A percentile compares a stretch with the other conserved stretches of the same genome.
Evolutionary conservation across 2,797 vertebrate genomes (phyloP).

Genomic region (Cryptoblepharus egeriae): DNA sequence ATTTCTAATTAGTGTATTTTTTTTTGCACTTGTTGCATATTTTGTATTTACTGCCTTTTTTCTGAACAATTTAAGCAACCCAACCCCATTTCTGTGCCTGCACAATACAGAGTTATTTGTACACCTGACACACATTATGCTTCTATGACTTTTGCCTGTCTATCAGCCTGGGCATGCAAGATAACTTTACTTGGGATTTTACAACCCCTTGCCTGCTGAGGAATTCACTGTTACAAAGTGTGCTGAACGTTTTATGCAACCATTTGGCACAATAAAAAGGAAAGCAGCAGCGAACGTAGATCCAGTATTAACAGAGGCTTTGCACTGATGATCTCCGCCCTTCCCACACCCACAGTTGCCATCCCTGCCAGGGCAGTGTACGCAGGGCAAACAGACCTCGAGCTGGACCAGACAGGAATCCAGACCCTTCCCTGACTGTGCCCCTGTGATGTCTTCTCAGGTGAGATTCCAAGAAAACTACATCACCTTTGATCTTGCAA

Average conservation of each 20-base stretch:
- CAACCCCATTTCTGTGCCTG: neutral
- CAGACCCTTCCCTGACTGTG: neutral
- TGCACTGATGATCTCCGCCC: neutral
- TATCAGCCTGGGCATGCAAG: neutral
- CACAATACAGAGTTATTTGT: neutral
- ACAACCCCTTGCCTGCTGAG: neutral
- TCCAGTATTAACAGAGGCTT: neutral
- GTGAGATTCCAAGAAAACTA: neutral
- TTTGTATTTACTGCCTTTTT: neutral
- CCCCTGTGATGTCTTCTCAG: fast-evolving
- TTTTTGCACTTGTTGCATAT: neutral
- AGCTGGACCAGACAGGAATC: neutral
- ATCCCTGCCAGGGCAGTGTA: neutral
- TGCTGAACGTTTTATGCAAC: neutral
- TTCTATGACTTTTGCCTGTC: neutral
- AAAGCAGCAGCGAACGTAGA: neutral
- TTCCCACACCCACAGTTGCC: neutral
- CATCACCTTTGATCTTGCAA: slow-evolving; percentile 39
- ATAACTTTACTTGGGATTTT: neutral
- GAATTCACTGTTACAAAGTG: neutral
- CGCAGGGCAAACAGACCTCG: fast-evolving
- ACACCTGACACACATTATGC: neutral
- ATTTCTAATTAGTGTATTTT: neutral
- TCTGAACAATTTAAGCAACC: neutral
- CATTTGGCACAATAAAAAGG: neutral